Evolutionary conservation across 1,140 invertebrate genomes (phyloP).

Genomic region (Hydropsyche tenuis): DNA sequence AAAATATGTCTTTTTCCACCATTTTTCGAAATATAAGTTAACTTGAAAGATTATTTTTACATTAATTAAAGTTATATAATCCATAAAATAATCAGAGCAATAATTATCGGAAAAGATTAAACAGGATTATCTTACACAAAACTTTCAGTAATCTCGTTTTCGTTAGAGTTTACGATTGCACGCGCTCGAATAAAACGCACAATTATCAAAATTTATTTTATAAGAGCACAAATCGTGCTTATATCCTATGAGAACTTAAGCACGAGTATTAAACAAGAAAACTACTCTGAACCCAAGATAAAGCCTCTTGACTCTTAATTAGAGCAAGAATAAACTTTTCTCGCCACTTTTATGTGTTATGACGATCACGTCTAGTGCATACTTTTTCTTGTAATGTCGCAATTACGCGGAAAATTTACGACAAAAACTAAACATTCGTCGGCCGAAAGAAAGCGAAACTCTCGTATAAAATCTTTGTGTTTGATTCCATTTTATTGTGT

Average conservation of each 20-base stretch:
- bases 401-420: background rate
- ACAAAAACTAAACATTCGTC: no score
- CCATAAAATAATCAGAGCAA: no score
- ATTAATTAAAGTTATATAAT: no score
- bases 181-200: background rate
- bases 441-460: no score
- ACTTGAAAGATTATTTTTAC: no score
- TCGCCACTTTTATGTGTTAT: background rate
- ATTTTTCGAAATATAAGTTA: no score
- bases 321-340: background rate
- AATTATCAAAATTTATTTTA: background rate
- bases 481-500: no score
- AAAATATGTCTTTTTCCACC: no score
- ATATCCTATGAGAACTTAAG: background rate
- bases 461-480: no score
- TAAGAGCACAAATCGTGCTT: background rate
- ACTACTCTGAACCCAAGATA: background rate
- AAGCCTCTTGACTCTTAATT: background rate
- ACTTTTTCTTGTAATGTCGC: background rate
- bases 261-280: background rate
- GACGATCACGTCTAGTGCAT: slow-evolving; percentile 1
- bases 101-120: no score
- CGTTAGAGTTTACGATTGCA: background rate
- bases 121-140: no score
- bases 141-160: background rate